A percentile compares a stretch with the other conserved stretches of the same genome.
Evolutionary conservation across 2,797 vertebrate genomes (phyloP).

Genomic region (Manis javanica): DNA sequence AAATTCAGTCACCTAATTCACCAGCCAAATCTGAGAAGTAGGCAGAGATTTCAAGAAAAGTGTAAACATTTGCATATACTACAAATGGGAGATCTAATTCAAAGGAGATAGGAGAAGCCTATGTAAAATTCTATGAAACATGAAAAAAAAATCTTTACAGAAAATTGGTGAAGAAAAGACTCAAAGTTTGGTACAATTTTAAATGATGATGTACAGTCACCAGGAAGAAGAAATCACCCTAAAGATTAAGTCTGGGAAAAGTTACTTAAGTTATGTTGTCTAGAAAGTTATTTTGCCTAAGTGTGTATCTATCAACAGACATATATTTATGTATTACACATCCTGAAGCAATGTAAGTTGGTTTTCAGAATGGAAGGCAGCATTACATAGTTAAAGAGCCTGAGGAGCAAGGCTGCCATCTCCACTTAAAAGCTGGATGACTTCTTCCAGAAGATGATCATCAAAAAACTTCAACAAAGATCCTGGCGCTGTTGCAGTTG

Average conservation of each 20-base stretch:
- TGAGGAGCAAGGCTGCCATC: background rate
- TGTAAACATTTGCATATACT: background rate
- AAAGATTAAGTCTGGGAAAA: constrained; percentile 20
- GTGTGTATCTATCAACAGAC: background rate
- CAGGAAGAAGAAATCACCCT: background rate
- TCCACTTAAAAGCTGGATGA: background rate
- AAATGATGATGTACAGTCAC: background rate
- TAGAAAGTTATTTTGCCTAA: background rate
- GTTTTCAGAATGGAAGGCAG: background rate
- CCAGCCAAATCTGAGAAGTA: constrained; percentile 14
- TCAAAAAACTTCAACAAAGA: no score
- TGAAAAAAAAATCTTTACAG: background rate
- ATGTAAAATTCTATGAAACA: background rate
- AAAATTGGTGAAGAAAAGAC: background rate
- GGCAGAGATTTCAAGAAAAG: background rate
- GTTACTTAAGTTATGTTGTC: background rate
- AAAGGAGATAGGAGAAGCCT: background rate
- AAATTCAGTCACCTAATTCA: background rate
- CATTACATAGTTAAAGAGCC: background rate
- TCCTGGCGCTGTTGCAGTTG: no score
- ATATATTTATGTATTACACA: background rate
- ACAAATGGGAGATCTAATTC: background rate
- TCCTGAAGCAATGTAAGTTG: background rate
- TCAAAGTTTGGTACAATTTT: background rate
- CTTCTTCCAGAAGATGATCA: no score